A percentile compares a stretch with the other conserved stretches of the same genome.
Evolutionary conservation across 2,888 invertebrate species (phyloP).

Genomic region (Plebejus argus): DNA sequence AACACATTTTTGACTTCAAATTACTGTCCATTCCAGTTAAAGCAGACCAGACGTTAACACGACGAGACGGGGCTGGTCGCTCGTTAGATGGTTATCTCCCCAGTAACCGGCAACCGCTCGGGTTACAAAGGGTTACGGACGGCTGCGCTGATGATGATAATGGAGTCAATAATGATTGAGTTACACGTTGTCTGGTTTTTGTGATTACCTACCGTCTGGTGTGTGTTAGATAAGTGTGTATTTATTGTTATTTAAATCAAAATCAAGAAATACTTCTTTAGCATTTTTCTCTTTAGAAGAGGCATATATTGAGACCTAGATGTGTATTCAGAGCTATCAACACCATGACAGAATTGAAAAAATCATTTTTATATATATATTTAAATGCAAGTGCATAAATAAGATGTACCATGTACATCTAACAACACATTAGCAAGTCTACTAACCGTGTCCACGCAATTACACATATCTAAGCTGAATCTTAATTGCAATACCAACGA

Average conservation of each 20-base stretch:
- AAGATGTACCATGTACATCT: neutral
- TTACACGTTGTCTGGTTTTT: neutral
- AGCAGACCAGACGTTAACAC: neutral
- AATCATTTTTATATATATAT: neutral
- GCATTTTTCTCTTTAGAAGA: too few species aligned
- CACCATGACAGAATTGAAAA: too few species aligned
- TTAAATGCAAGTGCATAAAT: neutral
- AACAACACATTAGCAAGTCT: neutral
- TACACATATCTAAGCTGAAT: neutral
- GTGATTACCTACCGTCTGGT: neutral
- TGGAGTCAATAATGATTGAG: neutral
- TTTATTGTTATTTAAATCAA: too few species aligned
- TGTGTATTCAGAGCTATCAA: too few species aligned
- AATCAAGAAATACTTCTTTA: too few species aligned
- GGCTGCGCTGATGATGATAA: neutral
- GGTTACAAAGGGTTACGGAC: slow-evolving; percentile 18
- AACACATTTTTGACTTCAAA: slow-evolving; percentile 17
- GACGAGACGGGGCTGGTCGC: neutral
- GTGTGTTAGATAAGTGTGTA: too few species aligned
- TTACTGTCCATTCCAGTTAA: neutral
- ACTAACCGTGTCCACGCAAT: neutral
- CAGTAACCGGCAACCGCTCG: slow-evolving; percentile 4
- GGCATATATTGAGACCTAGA: too few species aligned
- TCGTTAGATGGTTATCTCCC: slow-evolving; percentile 12
- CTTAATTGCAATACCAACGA: neutral